A percentile compares a stretch with the other conserved stretches of the same genome.
Evolutionary conservation across 30 jellyfish, hydroid and myxozoan genomes (phyloP).

Genomic region (Mastigias papua): DNA sequence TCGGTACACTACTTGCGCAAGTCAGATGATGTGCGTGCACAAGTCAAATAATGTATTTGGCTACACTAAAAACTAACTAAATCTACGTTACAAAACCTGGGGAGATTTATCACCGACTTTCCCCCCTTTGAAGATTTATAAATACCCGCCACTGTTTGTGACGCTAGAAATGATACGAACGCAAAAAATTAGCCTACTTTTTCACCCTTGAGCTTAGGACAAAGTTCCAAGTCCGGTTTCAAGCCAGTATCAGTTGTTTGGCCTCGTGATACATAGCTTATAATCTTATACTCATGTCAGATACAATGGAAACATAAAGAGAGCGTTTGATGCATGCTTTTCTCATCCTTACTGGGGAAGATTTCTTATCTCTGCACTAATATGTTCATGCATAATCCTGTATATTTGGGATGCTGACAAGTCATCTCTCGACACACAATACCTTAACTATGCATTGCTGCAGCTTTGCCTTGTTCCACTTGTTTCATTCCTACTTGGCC

Average conservation of each 20-base stretch:
- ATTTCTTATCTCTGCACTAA: neutral
- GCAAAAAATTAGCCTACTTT: too few relatives aligned
- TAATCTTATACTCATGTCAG: neutral
- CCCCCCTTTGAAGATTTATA: too few relatives aligned
- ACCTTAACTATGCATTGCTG: neutral
- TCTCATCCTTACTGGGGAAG: neutral
- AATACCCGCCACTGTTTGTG: too few relatives aligned
- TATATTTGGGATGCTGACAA: neutral
- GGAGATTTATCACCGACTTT: too few relatives aligned
- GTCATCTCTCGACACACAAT: neutral
- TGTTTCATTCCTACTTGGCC: slow-evolving; percentile 29
- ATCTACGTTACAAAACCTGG: too few relatives aligned
- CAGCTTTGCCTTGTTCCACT: slow-evolving; percentile 29
- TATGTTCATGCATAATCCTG: neutral
- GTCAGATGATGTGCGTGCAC: too few relatives aligned
- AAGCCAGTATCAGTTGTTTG: neutral
- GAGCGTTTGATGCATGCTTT: slow-evolving; percentile 50
- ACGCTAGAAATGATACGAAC: too few relatives aligned
- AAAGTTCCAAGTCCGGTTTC: too few relatives aligned
- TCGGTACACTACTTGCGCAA: too few relatives aligned
- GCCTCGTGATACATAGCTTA: neutral
- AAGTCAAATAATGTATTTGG: too few relatives aligned
- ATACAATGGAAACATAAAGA: slow-evolving; percentile 29
- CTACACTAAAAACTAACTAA: too few relatives aligned
- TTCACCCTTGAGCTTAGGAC: too few relatives aligned